Evolutionary conservation across 2,113 vertebrate genomes (phyloP).

Genomic region (Propithecus coquereli): DNA sequence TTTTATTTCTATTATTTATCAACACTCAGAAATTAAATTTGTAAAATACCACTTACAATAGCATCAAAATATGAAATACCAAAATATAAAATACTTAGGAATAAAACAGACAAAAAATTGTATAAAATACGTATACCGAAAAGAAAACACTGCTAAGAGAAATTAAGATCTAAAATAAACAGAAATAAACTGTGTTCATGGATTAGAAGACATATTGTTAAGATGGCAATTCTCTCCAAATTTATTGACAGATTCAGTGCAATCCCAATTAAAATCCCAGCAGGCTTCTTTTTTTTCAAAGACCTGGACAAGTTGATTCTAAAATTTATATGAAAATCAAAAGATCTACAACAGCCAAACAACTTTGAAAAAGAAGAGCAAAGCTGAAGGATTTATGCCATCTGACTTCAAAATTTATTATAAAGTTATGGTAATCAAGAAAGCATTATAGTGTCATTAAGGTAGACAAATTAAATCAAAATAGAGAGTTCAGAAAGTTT

Average conservation of each 20-base stretch:
- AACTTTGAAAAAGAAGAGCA: not conserved
- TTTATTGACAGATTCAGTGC: not conserved
- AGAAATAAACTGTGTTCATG: not conserved
- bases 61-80: not conserved
- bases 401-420: not conserved
- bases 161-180: not conserved
- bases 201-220: not conserved
- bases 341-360: not conserved
- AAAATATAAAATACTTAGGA: not conserved
- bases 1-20: not conserved
- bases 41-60: not conserved
- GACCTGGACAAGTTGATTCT: not conserved
- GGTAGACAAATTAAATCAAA: not conserved
- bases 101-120: not conserved
- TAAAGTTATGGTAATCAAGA: not conserved
- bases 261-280: not conserved
- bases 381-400: not conserved
- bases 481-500: not conserved
- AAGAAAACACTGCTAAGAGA: not conserved
- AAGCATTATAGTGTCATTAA: not conserved
- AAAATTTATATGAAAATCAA: not conserved
- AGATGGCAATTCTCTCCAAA: not conserved
- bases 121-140: not conserved
- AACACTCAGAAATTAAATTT: not conserved
- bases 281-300: not conserved